These are phyloP conservation scores for Criorhina ranunculi DNA, from an alignment of 2,888 invertebrate genomes.

Conservation along the genomic window DNA sequence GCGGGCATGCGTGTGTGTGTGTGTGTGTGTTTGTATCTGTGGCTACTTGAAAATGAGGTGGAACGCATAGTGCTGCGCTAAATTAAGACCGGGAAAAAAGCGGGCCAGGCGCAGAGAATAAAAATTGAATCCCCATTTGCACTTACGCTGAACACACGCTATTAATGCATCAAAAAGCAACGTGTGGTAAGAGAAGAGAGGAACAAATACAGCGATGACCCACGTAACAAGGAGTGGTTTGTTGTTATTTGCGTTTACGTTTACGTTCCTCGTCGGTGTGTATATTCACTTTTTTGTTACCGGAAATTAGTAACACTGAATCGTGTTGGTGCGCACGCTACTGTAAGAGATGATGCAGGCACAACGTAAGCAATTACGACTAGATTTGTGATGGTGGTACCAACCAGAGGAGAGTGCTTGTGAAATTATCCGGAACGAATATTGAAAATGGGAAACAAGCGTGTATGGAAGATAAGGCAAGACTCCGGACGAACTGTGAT, in stretches of 20 bases:
- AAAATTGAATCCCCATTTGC: conserved; percentile 66
- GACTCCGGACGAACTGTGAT: too few species aligned
- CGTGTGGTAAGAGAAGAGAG: conserved; percentile 9
- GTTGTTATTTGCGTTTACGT: conserved; percentile 42
- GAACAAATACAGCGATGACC: conserved; percentile 31
- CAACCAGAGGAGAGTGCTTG: conserved; percentile 2
- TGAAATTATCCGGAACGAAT: conserved; percentile 36
- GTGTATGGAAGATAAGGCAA: neutral
- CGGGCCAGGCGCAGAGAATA: conserved; percentile 9
- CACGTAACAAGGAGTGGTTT: conserved; percentile 70
- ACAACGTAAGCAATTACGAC: conserved; percentile 31
- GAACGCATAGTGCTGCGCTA: conserved; percentile 61
- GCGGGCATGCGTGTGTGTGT: conserved; percentile 1
- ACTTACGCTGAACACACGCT: conserved; percentile 21
- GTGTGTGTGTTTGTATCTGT: conserved; percentile 8
- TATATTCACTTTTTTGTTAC: conserved; percentile 37
- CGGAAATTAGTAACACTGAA: conserved; percentile 64
- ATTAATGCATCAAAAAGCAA: conserved; percentile 9
- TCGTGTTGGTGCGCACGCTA: conserved; percentile 49
- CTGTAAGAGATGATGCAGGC: conserved; percentile 42
- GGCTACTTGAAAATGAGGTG: conserved; percentile 58
- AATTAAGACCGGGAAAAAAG: conserved; percentile 40
- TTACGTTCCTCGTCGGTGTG: conserved; percentile 24
- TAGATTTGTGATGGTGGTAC: conserved; percentile 10
- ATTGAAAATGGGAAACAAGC: neutral